A percentile compares a stretch with the other conserved stretches of the same genome.
phyloP scores from a whole-genome alignment of 2,888 invertebrate genomes.

The Agrypnus murinus region DNA sequence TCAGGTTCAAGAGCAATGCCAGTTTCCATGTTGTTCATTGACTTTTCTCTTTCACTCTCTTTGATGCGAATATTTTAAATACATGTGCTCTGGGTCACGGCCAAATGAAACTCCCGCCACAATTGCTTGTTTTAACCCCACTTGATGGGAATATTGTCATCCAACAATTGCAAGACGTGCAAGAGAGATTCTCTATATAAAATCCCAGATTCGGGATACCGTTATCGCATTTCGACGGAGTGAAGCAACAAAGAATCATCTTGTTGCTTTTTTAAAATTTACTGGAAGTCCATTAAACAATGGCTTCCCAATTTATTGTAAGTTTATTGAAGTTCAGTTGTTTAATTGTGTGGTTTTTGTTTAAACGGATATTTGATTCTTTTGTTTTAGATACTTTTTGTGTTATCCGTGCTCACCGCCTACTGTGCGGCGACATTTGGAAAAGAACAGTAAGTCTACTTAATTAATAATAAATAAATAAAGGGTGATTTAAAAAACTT shows the following conservation, averaged over 20 bases:
- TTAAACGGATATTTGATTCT: not conserved
- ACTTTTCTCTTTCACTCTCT: slow-evolving; percentile 59
- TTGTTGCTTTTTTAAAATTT: slow-evolving; percentile 36
- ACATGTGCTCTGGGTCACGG: slow-evolving; percentile 58
- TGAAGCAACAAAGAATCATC: slow-evolving; percentile 49
- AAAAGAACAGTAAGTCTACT: slow-evolving; percentile 63
- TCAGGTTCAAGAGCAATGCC: slow-evolving; percentile 50
- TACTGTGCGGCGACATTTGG: slow-evolving; percentile 60
- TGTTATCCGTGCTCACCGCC: slow-evolving; percentile 54
- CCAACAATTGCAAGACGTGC: slow-evolving; percentile 40
- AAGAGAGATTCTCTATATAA: slow-evolving; percentile 54
- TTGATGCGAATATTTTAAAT: slow-evolving; percentile 39
- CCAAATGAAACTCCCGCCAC: slow-evolving; percentile 52
- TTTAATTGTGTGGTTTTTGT: slow-evolving; percentile 19
- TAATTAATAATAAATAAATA: slow-evolving; percentile 31
- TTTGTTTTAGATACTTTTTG: slow-evolving; percentile 57
- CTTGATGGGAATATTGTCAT: slow-evolving; percentile 46
- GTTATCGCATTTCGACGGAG: slow-evolving; percentile 50
- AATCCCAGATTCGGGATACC: slow-evolving; percentile 48
- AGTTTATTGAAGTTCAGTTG: slow-evolving; percentile 47
- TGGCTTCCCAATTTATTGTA: slow-evolving; percentile 56
- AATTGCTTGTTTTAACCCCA: slow-evolving; percentile 51
- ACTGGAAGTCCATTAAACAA: slow-evolving; percentile 27
- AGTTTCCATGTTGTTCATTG: slow-evolving; percentile 46
- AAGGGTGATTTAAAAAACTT: not conserved